Evolutionary conservation across 2,888 invertebrate species (phyloP), one percentile per base, ranked within the genome.

Genomic region (Agonopterix subpropinquella): DNA sequence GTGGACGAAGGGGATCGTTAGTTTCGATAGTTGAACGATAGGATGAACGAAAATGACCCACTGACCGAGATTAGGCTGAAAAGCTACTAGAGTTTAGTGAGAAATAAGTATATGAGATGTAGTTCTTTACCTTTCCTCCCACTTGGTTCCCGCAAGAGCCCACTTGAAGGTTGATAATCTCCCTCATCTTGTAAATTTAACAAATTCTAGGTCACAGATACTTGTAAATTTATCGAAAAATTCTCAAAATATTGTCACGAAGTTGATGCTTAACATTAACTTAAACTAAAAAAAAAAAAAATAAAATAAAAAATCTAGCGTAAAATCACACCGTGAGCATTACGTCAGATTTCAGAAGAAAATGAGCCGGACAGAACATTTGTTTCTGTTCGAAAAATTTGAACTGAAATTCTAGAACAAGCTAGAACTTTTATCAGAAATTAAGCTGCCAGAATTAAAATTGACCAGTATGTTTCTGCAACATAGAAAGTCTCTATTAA

Each of bases 111-210:
- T 28, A 28, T 28, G 4, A 28, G 28, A 28, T 28, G n/a, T 42
- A 8, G 8, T 4, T n/a, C n/a, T 7, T 73, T 70, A 89, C 89
- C 85, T 88, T 89, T 67, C 89, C 88, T 81, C 95, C 95, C 73
- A 95, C 95, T 88, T 95, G 95, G 89, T 95, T 95, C 58, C 95
- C 95, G 88, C 95, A 95, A 78, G 95, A 95, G 67, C 95, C 95
- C 71, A 93, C 94, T 78, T 95, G 95, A 57, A 95, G 83, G 70
- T 94, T 94, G 62, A 95, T 93, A 80, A 95, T 95, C 91, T 95
- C 95, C 88, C 95, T 92, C 95, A 95, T 95, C 69, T 87, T 90
- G 43, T 41, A 39, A 35, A 35, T 48, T 85, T 61, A 73, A 62
- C 64, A 44, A 58, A 56, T 52, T 28, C 57, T 58, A 47, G 57